These are phyloP conservation scores for Thalassarche chlororhynchos DNA, from an alignment of 2,113 vertebrate genomes.

Conservation along the genomic window DNA sequence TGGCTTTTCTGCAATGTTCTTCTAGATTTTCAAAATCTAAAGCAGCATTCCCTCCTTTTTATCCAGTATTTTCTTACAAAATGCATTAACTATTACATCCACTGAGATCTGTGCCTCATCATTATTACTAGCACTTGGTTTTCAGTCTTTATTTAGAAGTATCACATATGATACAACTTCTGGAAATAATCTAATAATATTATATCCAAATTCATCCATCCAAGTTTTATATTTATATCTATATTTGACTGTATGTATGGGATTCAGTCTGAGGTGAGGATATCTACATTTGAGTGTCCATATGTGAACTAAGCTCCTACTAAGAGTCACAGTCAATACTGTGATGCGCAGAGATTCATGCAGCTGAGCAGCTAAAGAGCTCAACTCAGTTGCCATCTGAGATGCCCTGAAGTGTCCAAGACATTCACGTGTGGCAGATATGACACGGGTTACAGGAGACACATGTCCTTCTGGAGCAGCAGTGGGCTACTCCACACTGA, in stretches of 20 bases:
- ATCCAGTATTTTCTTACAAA: neutral
- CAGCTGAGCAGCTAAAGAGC: neutral
- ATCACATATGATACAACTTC: neutral
- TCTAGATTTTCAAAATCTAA: neutral
- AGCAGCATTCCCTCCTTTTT: neutral
- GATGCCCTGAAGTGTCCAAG: neutral
- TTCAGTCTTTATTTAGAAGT: neutral
- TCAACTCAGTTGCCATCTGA: neutral
- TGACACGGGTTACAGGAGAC: neutral
- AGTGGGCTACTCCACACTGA: neutral
- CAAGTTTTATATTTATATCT: neutral
- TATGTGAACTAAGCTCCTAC: neutral
- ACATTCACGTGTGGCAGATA: neutral
- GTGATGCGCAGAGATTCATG: neutral
- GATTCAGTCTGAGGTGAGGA: neutral
- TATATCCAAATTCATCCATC: neutral
- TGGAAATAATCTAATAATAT: neutral
- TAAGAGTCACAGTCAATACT: neutral
- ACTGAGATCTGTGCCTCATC: neutral
- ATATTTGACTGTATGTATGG: neutral
- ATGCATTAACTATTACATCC: neutral
- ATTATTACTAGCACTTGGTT: neutral
- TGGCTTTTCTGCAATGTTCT: neutral
- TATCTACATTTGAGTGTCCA: neutral
- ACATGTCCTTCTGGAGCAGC: neutral